Base-by-base conservation (phyloP, 1,140 invertebrate genomes). In the Mycetomoellerius zeteki region DNA sequence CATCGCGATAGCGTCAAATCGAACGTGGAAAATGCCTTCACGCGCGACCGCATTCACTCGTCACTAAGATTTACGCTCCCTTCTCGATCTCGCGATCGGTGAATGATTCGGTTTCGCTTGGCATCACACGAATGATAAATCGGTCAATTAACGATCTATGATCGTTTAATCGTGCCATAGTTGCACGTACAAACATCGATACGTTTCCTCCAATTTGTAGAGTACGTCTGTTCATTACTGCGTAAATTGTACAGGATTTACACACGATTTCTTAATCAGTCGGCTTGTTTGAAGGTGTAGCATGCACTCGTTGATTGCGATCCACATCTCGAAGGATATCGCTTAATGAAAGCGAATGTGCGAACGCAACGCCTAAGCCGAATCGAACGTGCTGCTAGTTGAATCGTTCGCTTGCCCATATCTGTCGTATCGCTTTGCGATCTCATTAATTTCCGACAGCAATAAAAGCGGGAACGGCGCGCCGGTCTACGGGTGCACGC, bases 401-500 rank as follows among this genome's bases (percentile, higher is more conserved):
- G 72, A 33, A 43, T 4, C 64, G n/a, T 67, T 86, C 60, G 58
- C 33, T 10, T 50, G 85, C 50, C 37, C 81, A 58, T 86, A 82
- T 60, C 77, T 86, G 69, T 12, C 75, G 71, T 78, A 85, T 87
- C 78, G 86, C 52, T 54, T 88, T 60, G 86, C 85, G 92, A 94
- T 95, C 90, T 91, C 94, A 94, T 95, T 95, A 95, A 95, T 95
- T 95, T 95, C 92, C 93, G 91, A 33, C 43, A 85, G 93, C 92
- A 94, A 95, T 94, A 95, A 95, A 95, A 93, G 91, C 90, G 81
- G 88, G 80, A 87, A 60, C 54, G 85, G 87, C 67, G 21, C 7
- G n/a, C 27, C 88, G 90, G 52, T 33, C 12, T 27, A 37, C 33
- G 33, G 6, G 33, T 37, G 33, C n/a, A 62, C 87, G 90, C 94